Base-by-base conservation (phyloP, 2,797 vertebrate species). In the Enteromius thamalakanensis region DNA sequence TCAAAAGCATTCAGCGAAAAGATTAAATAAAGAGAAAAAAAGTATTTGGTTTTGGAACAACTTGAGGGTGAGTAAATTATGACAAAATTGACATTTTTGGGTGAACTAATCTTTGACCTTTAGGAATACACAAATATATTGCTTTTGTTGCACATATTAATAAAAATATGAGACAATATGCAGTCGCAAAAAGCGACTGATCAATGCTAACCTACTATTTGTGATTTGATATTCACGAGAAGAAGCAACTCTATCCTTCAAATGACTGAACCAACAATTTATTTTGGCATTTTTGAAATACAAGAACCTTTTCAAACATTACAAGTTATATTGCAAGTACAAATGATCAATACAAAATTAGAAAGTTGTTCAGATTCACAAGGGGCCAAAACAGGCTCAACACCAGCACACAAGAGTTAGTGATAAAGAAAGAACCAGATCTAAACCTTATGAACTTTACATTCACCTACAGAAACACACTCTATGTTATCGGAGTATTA, bases 271-370 rank as follows among this genome's bases (percentile, higher is more conserved):
- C 87, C 76, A 87, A 91, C 88, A 90, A 84, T 88, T 91, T 90
- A 91, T 91, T 91, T 88, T 71, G 49, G 87, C 78, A 86, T 89
- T 84, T 90, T 89, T 90, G 85, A 90, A 91, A 92, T 88, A 94
- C 91, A 90, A 87, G 90, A 87, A 91, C 87, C 86, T 92, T 92
- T 91, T 91, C 86, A 90, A 90, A 93, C 90, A 90, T 37, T 78
- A 83, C 82, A 83, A 83, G 90, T 90, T 93, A 91, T 93, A 88
- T 90, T 92, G 94, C 94, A 93, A 94, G 93, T 95, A 95, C 94
- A 95, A 95, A 95, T 94, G 90, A 90, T 91, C 87, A 87, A 93
- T 95, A 94, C 87, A 95, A 94, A 95, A 94, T 86, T 91, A 90
- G 85, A 92, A 94, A 94, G 87, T 92, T 89, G 86, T 91, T 91